phyloP scores from a whole-genome alignment of 2,113 vertebrate genomes.

The Myodes glareolus region DNA sequence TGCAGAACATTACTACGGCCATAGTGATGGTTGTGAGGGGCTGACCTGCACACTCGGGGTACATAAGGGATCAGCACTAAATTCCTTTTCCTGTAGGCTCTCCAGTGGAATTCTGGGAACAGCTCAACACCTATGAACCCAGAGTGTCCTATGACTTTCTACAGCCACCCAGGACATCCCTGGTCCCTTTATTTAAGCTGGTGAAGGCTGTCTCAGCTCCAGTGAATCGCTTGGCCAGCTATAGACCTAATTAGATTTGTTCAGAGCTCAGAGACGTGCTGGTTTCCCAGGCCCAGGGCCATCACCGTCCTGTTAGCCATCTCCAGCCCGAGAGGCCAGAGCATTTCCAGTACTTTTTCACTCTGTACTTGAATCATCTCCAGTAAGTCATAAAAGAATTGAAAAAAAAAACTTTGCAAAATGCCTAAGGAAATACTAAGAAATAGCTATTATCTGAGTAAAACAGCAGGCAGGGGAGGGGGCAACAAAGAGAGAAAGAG shows the following conservation, averaged over 20 bases:
- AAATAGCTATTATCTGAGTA: slow-evolving; percentile 67
- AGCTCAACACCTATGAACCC: background rate
- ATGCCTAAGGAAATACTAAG: slow-evolving; percentile 43
- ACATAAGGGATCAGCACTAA: background rate
- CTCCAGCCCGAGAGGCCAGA: background rate
- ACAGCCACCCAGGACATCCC: background rate
- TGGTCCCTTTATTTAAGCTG: background rate
- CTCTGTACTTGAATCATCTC: slow-evolving; percentile 11
- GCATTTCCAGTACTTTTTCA: background rate
- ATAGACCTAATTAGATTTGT: background rate
- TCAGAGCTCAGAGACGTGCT: background rate
- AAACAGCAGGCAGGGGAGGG: slow-evolving; percentile 49
- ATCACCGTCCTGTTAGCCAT: background rate
- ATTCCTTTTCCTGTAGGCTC: background rate
- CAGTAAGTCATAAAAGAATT: slow-evolving; percentile 60
- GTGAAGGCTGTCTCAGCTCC: background rate
- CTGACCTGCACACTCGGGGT: background rate
- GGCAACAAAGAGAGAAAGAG: slow-evolving; percentile 52
- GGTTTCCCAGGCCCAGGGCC: background rate
- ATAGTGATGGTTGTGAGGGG: background rate
- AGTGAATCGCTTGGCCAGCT: background rate
- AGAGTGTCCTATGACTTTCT: background rate
- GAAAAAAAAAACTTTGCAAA: slow-evolving; percentile 65
- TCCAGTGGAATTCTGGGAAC: background rate
- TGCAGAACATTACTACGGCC: background rate